Evolutionary conservation across 2,113 vertebrate genomes (phyloP).

Genomic region (Hiodon tergisus): DNA sequence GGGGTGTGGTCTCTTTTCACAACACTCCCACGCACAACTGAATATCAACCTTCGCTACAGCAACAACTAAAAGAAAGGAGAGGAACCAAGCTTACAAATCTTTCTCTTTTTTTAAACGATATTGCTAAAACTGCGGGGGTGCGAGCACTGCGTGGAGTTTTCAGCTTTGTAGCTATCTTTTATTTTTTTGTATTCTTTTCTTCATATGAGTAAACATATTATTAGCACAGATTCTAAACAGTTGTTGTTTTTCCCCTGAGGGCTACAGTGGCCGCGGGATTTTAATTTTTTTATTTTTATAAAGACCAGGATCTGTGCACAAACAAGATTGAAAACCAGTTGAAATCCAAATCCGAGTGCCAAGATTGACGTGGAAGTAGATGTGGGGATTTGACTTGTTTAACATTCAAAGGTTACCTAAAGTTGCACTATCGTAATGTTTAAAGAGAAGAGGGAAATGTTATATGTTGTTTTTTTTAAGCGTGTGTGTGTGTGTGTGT

Average conservation of each 20-base stretch:
- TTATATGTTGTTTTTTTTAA: conserved; percentile 56
- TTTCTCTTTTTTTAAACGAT: conserved; percentile 62
- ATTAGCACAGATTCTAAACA: conserved; percentile 38
- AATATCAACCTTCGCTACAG: conserved; percentile 45
- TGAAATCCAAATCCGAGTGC: conserved; percentile 83
- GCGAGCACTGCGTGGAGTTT: conserved; percentile 40
- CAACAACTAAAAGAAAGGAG: conserved; percentile 43
- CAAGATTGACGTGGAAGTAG: conserved; percentile 76
- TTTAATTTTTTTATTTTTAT: conserved; percentile 32
- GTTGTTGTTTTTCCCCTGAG: conserved; percentile 19
- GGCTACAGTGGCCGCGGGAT: conserved; percentile 36
- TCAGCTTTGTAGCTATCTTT: conserved; percentile 48
- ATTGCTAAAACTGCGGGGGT: conserved; percentile 35
- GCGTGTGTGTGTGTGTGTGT: neutral
- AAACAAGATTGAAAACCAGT: conserved; percentile 48
- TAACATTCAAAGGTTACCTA: conserved; percentile 67
- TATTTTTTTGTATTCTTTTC: conserved; percentile 51
- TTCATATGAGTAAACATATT: conserved; percentile 58
- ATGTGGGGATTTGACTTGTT: conserved; percentile 64
- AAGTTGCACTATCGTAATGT: conserved; percentile 94
- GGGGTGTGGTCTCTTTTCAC: conserved; percentile 42
- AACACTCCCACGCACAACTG: conserved; percentile 63
- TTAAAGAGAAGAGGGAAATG: conserved; percentile 67
- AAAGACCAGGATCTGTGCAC: conserved; percentile 58
- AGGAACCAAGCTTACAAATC: conserved; percentile 67